phyloP scores from a whole-genome alignment of 1,140 invertebrate genomes.

The Pseudomyrmex flavicornis region DNA sequence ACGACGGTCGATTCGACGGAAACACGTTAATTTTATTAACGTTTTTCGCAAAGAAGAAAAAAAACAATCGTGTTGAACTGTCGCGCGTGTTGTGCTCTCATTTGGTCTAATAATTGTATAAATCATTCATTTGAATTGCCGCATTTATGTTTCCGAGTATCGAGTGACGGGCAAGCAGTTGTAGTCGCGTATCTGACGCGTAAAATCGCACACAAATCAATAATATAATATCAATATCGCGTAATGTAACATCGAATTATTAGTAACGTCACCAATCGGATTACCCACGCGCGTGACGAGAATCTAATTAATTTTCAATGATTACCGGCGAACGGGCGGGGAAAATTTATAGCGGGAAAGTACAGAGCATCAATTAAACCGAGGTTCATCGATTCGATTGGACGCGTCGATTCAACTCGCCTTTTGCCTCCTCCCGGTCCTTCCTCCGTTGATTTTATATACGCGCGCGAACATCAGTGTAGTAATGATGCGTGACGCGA shows the following conservation, averaged over 20 bases:
- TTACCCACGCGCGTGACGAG: not conserved
- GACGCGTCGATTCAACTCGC: conserved; percentile 12
- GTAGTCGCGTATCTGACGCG: no score
- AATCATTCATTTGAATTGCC: no score
- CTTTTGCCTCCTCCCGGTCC: not conserved
- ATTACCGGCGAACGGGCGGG: not conserved
- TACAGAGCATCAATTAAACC: conserved; percentile 8
- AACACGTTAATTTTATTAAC: not conserved
- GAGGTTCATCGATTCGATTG: conserved; percentile 16
- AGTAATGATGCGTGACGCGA: not conserved
- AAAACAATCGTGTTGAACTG: no score
- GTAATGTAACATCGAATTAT: not conserved
- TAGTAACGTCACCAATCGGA: not conserved
- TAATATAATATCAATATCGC: not conserved
- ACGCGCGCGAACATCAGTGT: conserved; percentile 12
- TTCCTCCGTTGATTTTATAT: not conserved
- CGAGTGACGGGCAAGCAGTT: no score
- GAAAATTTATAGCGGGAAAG: not conserved
- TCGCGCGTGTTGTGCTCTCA: not conserved
- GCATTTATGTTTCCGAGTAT: no score
- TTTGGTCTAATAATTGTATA: no score
- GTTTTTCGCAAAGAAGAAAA: not conserved
- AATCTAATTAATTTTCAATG: conserved; percentile 38
- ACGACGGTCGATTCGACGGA: not conserved
- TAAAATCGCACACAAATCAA: no score